Evolutionary conservation across 2,888 invertebrate species (phyloP).

Genomic region (Nemurella pictetii): DNA sequence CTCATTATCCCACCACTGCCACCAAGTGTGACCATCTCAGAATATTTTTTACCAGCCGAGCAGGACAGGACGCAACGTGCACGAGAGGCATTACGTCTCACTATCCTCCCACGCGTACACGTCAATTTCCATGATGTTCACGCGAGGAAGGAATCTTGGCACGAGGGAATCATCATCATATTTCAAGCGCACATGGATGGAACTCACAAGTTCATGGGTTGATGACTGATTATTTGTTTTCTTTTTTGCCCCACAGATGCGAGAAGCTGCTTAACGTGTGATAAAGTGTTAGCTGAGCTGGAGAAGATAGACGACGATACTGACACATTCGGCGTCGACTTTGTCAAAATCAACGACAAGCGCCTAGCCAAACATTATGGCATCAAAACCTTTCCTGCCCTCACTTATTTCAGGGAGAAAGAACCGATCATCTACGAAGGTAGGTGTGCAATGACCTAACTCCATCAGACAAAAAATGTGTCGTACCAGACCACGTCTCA

Average conservation of each 20-base stretch:
- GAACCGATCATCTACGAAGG: slow-evolving; percentile 96
- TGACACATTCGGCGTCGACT: slow-evolving; percentile 91
- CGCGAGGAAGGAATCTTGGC: not conserved
- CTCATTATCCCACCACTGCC: no score
- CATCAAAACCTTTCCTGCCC: slow-evolving; percentile 92
- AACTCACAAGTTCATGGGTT: not conserved
- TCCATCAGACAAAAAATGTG: not conserved
- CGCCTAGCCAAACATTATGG: slow-evolving; percentile 95
- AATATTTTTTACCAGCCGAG: no score
- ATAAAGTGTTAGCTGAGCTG: slow-evolving; percentile 86
- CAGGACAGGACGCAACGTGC: no score
- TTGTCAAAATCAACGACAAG: slow-evolving; percentile 96
- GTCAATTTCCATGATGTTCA: not conserved
- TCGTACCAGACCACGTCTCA: no score
- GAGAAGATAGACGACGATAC: slow-evolving; percentile 96
- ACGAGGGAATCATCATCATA: not conserved
- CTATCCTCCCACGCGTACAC: not conserved
- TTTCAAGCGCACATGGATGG: not conserved
- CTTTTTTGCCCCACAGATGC: slow-evolving; percentile 67
- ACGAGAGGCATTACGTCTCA: no score
- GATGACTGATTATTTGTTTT: not conserved
- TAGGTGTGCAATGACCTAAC: slow-evolving; percentile 49
- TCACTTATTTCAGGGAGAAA: slow-evolving; percentile 95
- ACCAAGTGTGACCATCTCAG: no score
- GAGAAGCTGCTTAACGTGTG: slow-evolving; percentile 88